A percentile compares a stretch with the other conserved stretches of the same genome.
Conservation (phyloP, 2,888 invertebrate species). For the Alviniconcha strummeri region DNA sequence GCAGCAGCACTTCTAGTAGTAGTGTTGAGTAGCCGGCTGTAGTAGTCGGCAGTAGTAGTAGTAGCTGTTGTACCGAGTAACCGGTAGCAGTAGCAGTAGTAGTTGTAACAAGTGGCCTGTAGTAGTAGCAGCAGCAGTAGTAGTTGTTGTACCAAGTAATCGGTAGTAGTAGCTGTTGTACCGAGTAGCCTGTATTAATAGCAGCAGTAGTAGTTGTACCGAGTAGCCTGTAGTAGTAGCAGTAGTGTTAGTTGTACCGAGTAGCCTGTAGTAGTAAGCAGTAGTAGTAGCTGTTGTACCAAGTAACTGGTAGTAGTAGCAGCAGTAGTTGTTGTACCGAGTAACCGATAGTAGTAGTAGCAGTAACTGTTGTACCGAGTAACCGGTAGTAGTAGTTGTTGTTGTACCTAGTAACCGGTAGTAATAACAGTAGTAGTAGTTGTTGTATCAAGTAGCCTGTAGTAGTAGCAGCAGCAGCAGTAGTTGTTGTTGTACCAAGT, state of each 20-base stretch:
- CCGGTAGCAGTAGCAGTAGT: slow-evolving; percentile 8
- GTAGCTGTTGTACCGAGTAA: background rate
- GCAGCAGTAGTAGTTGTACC: background rate
- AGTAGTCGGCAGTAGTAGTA: slow-evolving; percentile 14
- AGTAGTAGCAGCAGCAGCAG: background rate
- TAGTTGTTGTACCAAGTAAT: no score
- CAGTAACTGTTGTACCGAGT: background rate
- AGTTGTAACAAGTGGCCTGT: background rate
- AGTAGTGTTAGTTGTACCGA: no score
- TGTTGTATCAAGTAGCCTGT: background rate
- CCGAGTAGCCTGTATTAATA: no score
- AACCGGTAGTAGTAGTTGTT: no score
- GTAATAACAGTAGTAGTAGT: background rate
- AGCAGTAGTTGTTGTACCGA: background rate
- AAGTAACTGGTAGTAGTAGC: background rate
- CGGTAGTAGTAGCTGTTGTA: background rate
- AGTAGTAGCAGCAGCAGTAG: no score
- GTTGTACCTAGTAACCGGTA: no score
- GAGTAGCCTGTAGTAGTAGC: no score
- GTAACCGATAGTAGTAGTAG: background rate
- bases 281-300: no score
- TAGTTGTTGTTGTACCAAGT: background rate
- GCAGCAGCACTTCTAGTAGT: background rate
- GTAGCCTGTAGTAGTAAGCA: no score
- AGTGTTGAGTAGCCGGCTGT: background rate